Base-by-base conservation (phyloP, 2,797 vertebrate species). In the Pangasius larnaudii region DNA sequence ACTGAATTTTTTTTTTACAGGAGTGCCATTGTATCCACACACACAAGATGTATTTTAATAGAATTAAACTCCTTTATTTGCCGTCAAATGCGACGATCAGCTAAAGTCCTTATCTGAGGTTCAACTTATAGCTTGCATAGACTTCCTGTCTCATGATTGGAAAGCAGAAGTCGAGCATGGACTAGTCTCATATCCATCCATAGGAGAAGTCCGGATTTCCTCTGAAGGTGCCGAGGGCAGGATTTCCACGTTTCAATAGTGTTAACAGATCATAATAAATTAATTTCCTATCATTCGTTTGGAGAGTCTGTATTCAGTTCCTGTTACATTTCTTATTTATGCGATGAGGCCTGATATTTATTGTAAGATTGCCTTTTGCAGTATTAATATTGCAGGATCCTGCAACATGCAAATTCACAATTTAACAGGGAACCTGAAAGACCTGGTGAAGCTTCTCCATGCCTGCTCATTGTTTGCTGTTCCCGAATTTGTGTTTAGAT, bases 181-280 rank as follows among this genome's bases (percentile, higher is more conserved):
- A 61, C 78, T 39, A 63, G 36, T 82, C 58, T 63, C 80, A 42
- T 9, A 27, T 63, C 58, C 58, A 42, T 82, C 58, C 36, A 46
- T 63, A 18, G 36, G 24, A n/a, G 58, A 18, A 61, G 5, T 82
- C 36, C 58, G 36, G 58, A 42, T 82, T 82, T 63, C 58, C 58
- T 46, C 5, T 63, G 27, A 46, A 46, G 58, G 80, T 82, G 36
- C 80, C 0, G 58, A 82, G 27, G 80, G 14, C 39, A 82, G 80
- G 80, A 82, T 82, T 82, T 63, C 39, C 59, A 63, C 9, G 27
- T n/a, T 63, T 82, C 24, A 27, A 5, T n/a, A 19, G 58, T 63
- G 79, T 46, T 82, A 82, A 82, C 58, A 27, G 58, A 63, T 82
- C 58, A 63, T 82, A 82, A 82, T 63, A 46, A 82, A 46, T 82